Base-by-base conservation (phyloP, 2,797 vertebrate species). In the Buphagus erythrorhynchus region DNA sequence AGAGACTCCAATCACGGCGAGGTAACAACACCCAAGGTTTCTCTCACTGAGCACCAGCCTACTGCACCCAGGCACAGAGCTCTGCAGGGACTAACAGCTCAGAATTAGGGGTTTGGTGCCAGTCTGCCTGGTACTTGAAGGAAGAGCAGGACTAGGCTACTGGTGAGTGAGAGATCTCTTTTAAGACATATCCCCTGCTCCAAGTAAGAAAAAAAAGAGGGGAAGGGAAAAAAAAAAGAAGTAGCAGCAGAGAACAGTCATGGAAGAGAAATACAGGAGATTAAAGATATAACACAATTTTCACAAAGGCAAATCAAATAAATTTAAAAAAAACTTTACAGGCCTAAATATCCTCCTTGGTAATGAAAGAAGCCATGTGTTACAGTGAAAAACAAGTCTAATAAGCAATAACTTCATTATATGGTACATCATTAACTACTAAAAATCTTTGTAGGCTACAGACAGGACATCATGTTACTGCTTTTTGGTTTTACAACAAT, bases 1-100 rank as follows among this genome's bases (percentile, higher is more conserved):
- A 40, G 59, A 68, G 11, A 28, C 33, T 26, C 65, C 13, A 12
- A 2, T 20, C 13, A 12, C 0, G 0, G 58, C 0, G 0, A 84
- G 62, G 36, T 15, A 36, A 51, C 25, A 58, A 5, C 33, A 67
- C 38, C 24, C 25, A 1, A 15, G 62, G 75, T 2, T 75, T 54
- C 57, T 82, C 36, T 71, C 36, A 2, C 63, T 51, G 52, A 54
- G 11, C 19, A 18, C 11, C 90, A 67, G 33, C 36, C 69, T 12
- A 0, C 40, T 35, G 54, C 14, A 10, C 42, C 16, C 21, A 42
- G 69, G 36, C 49, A 66, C 28, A 52, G 63, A 9, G 46, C 19
- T 13, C 45, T 52, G 68, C 75, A 62, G 58, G 14, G 16, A 54
- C 63, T 19, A 20, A 42, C 58, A 76, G 79, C 79, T 73, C 59